These are phyloP conservation scores for Bryconaethiops microstoma DNA, from an alignment of 2,797 vertebrate genomes.

Conservation along the genomic window DNA sequence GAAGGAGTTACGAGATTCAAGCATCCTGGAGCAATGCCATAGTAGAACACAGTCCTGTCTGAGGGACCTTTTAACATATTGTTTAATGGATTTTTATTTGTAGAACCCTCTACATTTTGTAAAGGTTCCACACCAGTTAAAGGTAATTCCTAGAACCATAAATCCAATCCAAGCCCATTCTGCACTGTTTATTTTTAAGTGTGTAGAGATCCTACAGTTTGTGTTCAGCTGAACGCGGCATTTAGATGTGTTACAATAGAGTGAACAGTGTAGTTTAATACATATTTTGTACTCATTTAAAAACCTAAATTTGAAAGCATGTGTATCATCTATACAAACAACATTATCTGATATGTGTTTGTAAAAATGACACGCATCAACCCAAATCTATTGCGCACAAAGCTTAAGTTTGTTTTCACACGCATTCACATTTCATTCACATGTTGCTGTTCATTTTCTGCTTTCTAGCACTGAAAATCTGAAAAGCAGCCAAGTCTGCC, in stretches of 20 bases:
- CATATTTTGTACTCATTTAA: no score
- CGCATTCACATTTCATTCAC: background rate
- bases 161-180: background rate
- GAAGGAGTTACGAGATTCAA: no score
- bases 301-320: no score
- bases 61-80: no score
- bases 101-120: background rate
- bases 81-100: no score
- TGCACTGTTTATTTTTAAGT: background rate
- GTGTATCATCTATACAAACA: no score
- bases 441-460: background rate
- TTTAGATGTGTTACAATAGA: no score
- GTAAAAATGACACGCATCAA: background rate
- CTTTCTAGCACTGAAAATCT: slow-evolving; percentile 4
- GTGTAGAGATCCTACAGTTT: background rate
- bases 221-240: no score
- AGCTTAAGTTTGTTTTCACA: slow-evolving; percentile 5
- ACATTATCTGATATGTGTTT: no score
- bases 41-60: no score
- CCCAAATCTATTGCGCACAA: background rate
- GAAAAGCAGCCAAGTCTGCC: background rate
- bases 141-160: background rate
- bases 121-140: background rate
- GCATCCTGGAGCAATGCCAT: no score
- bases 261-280: no score